Conservation (phyloP, 2,888 invertebrate genomes). For the Microctonus brassicae region DNA sequence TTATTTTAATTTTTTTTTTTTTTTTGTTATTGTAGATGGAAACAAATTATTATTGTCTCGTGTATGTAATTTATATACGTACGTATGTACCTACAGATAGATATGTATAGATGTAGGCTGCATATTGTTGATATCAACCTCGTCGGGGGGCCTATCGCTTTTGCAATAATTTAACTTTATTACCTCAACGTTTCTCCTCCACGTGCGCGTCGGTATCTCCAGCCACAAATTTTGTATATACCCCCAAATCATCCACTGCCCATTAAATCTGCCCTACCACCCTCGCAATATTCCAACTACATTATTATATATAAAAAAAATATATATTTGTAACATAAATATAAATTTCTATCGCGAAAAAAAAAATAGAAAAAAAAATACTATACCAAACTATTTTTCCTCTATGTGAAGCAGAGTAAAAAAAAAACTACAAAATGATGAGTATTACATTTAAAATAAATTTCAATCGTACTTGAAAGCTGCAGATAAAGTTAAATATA, state of each 20-base stretch:
- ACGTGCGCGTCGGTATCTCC: constrained; percentile 19
- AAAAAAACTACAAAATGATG: background rate
- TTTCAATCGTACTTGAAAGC: constrained; percentile 19
- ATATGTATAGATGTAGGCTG: constrained; percentile 7
- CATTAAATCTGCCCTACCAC: background rate
- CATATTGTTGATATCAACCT: constrained; percentile 29
- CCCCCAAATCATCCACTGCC: background rate
- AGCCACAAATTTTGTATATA: constrained; percentile 15
- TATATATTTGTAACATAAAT: background rate
- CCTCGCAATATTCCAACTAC: background rate
- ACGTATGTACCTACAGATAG: background rate
- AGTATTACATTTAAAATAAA: constrained; percentile 2
- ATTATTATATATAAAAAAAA: constrained; percentile 1
- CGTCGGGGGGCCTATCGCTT: constrained; percentile 20
- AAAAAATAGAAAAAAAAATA: too few relatives aligned
- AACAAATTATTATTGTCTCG: background rate
- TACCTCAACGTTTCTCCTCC: constrained; percentile 2
- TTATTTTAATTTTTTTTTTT: background rate
- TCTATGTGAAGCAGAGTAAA: background rate
- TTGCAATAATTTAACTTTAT: constrained; percentile 31
- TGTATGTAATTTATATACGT: background rate
- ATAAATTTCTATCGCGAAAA: too few relatives aligned
- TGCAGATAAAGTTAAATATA: constrained; percentile 5
- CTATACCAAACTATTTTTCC: too few relatives aligned
- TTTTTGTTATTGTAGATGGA: background rate